A percentile compares a stretch with the other conserved stretches of the same genome.
phyloP scores from a whole-genome alignment of 2,888 invertebrate species.

The Odontocolon sp. region DNA sequence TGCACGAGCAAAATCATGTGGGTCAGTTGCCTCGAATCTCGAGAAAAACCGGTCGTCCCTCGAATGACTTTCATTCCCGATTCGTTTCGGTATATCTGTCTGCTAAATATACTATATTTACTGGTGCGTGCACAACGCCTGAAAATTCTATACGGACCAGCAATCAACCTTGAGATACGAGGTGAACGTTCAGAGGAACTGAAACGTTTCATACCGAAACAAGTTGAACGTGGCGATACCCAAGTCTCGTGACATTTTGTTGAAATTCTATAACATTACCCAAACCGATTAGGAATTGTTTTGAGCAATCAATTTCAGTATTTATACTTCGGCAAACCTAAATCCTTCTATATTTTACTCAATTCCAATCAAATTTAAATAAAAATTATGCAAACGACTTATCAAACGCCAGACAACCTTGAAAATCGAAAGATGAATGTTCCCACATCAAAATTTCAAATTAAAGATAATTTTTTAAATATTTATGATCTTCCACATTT shows the following conservation, averaged over 20 bases:
- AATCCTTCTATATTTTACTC: background rate
- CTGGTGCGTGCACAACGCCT: constrained; percentile 20
- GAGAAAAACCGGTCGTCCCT: constrained; percentile 63
- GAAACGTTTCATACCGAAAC: no score
- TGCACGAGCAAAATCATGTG: constrained; percentile 49
- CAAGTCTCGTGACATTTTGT: no score
- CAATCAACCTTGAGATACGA: constrained; percentile 44
- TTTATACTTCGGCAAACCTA: no score
- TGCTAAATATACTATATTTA: constrained; percentile 4
- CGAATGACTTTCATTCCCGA: constrained; percentile 66
- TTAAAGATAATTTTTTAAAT: no score
- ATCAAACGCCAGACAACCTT: background rate
- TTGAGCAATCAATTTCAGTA: no score
- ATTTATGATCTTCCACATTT: no score
- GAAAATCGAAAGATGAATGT: constrained; percentile 1
- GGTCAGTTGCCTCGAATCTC: constrained; percentile 60
- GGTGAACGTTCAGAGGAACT: constrained; percentile 33
- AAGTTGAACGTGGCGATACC: no score
- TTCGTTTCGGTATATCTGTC: constrained; percentile 15
- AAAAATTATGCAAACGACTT: background rate
- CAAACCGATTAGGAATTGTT: no score
- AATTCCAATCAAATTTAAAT: background rate
- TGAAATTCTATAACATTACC: no score
- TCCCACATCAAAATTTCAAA: background rate
- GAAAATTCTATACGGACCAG: constrained; percentile 21